These are phyloP conservation scores for Rhyacophila brunnea DNA, from an alignment of 1,140 invertebrate species.

Conservation along the genomic window DNA sequence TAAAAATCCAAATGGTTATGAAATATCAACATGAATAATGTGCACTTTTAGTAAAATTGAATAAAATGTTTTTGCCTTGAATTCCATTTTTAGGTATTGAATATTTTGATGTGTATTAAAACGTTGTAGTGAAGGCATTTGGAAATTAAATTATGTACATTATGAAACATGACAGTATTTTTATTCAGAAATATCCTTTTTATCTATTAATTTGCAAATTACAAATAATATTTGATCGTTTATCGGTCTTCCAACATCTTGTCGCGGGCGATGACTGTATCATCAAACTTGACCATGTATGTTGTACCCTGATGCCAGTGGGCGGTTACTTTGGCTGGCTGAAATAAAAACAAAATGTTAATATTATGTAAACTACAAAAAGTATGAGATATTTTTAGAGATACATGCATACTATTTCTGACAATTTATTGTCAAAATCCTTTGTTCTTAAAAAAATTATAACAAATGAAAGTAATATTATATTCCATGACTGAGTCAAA, in stretches of 20 bases:
- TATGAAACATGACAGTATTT: neutral
- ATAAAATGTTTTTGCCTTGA: too few species aligned
- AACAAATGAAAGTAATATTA: too few species aligned
- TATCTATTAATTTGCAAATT: neutral
- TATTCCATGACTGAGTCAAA: too few species aligned
- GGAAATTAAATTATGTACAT: neutral
- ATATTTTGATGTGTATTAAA: too few species aligned
- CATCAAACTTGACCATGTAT: conserved; percentile 98
- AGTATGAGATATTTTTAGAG: too few species aligned
- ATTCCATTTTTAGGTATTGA: too few species aligned
- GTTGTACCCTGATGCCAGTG: conserved; percentile 99
- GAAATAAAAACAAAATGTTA: conserved; percentile 44
- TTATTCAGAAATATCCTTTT: neutral
- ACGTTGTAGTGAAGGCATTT: neutral
- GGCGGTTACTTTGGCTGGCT: conserved; percentile 94
- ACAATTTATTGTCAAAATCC: too few species aligned
- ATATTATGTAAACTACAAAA: neutral
- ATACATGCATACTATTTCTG: too few species aligned
- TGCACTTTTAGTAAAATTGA: too few species aligned
- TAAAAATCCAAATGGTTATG: too few species aligned
- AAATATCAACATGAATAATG: too few species aligned
- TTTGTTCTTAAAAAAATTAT: too few species aligned
- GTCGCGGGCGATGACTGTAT: conserved; percentile 88
- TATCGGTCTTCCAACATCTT: conserved; percentile 82
- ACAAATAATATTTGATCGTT: neutral